phyloP scores from a whole-genome alignment of 2,113 vertebrate genomes.

The Tyto alba region DNA sequence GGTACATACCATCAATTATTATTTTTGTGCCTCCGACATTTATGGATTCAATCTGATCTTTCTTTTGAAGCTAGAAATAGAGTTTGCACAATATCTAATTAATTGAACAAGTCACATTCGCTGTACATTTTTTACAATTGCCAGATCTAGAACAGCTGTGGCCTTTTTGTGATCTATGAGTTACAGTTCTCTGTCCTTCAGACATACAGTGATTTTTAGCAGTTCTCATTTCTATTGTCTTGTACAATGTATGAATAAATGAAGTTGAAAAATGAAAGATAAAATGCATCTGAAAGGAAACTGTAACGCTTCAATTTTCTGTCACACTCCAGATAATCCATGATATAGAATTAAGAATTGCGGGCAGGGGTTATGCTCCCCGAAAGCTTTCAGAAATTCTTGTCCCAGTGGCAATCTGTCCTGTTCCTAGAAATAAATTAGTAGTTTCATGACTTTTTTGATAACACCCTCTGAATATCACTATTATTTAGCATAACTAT shows the following conservation, averaged over 20 bases:
- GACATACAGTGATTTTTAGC: not conserved
- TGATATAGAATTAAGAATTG: not conserved
- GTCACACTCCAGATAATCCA: not conserved
- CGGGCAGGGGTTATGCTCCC: not conserved
- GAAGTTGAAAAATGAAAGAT: not conserved
- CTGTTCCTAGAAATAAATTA: not conserved
- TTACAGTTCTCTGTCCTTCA: not conserved
- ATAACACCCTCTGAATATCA: not conserved
- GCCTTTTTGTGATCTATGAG: not conserved
- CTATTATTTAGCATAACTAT: not conserved
- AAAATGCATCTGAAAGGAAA: not conserved
- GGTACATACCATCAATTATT: conserved; percentile 83
- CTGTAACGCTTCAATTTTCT: not conserved
- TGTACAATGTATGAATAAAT: not conserved
- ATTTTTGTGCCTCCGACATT: conserved; percentile 89
- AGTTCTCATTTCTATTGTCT: not conserved
- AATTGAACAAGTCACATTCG: not conserved
- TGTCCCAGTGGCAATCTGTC: not conserved
- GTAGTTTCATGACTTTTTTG: not conserved
- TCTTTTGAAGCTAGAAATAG: conserved; percentile 77
- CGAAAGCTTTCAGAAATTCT: not conserved
- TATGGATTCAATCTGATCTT: conserved; percentile 86
- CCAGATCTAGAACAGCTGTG: not conserved
- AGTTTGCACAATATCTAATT: not conserved
- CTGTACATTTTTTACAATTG: not conserved